Evolutionary conservation across 1,140 invertebrate genomes (phyloP), one percentile per base, ranked within the genome.

Genomic region (Paralvinella palmiformis): DNA sequence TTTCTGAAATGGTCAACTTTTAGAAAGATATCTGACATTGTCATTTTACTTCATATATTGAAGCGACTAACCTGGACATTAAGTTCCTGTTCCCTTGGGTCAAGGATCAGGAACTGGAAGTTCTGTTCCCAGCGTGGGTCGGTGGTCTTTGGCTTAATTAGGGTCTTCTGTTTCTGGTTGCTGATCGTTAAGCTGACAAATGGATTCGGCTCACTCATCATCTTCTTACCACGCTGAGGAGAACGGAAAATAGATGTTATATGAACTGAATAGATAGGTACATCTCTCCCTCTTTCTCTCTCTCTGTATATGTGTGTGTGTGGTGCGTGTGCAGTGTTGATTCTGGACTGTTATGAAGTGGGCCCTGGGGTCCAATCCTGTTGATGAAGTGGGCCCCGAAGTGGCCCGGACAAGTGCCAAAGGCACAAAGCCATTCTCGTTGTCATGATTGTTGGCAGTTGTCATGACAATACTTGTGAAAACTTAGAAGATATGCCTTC

Each of bases 81-180:
- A 2, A 96, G 75, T 35, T 87, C 86, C 72, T 94, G 90, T 56
- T 89, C 89, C 74, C 92, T 88, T 0, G 93, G 94, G 82, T 96
- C 93, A 63, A 86, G 85, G 5, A 96, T 87, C 3, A 96, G 85
- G 82, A 96, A 95, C 1, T 91, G 89, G 75, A 94, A 94, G 17
- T 90, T 92, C 80, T 85, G 79, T 71, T 86, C 85, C 79, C 81
- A 86, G 24, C 82, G 78, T n/a, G 85, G 85, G 67, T 85, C 79
- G 35, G 71, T 77, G 2, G 84, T 85, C 65, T 76, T 75, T n/a
- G 58, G 44, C 59, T 71, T 75, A 3, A 76, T 66, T 66, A 72
- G 80, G 35, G 75, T 68, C 62, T 62, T 45, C 57, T 70, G 52
- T 35, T 73, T 76, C 24, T 72, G 68, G 45, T 77, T 73, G 32